phyloP scores from a whole-genome alignment of 2,888 invertebrate genomes.

The Eupeodes luniger region DNA sequence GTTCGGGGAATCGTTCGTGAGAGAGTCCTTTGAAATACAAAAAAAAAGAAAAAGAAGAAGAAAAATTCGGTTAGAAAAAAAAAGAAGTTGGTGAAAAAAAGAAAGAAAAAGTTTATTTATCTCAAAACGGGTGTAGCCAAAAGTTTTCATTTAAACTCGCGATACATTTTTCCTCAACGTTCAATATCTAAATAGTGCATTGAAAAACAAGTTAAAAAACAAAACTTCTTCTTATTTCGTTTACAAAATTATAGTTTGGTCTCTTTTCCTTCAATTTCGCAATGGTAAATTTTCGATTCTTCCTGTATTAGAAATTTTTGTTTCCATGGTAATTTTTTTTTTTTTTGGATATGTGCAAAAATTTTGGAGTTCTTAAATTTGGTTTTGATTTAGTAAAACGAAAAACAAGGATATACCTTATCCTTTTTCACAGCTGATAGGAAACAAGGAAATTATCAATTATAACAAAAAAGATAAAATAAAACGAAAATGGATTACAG shows the following conservation, averaged over 20 bases:
- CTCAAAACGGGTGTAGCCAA: constrained; percentile 72
- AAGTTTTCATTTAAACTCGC: constrained; percentile 37
- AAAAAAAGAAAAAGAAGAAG: constrained; percentile 5
- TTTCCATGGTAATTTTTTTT: constrained; percentile 34
- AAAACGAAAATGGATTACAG: constrained; percentile 63
- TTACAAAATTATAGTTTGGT: constrained; percentile 5
- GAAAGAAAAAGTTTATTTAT: constrained; percentile 64
- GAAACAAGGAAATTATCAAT: constrained; percentile 7
- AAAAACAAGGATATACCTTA: constrained; percentile 46
- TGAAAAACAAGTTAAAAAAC: constrained; percentile 3
- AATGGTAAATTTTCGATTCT: constrained; percentile 67
- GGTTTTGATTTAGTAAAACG: constrained; percentile 5
- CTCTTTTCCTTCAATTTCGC: constrained; percentile 31
- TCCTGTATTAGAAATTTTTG: constrained; percentile 16
- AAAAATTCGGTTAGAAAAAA: constrained; percentile 60
- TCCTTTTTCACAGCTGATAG: constrained; percentile 56
- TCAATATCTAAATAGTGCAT: not conserved
- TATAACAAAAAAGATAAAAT: constrained; percentile 25
- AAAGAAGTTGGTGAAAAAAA: constrained; percentile 47
- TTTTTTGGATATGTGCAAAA: constrained; percentile 42
- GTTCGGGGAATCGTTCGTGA: constrained; percentile 72
- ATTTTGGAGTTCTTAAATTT: constrained; percentile 31
- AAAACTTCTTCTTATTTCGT: constrained; percentile 3
- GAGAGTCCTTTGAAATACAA: constrained; percentile 53
- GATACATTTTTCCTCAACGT: constrained; percentile 36